These are phyloP conservation scores for Cepaea nemoralis DNA, from an alignment of 1,140 invertebrate genomes.

Conservation along the genomic window DNA sequence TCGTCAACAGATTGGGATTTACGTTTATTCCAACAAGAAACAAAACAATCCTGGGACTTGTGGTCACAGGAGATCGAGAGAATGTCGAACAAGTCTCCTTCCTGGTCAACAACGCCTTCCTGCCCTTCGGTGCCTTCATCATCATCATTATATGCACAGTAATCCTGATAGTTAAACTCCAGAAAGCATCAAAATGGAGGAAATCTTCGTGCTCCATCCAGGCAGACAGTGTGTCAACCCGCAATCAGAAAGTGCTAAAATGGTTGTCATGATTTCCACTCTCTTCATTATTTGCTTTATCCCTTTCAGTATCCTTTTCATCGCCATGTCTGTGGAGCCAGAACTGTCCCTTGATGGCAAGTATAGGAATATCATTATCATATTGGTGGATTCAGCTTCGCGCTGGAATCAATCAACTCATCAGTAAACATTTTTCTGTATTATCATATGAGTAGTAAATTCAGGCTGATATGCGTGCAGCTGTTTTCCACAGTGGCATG, in stretches of 20 bases:
- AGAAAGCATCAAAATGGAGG: neutral
- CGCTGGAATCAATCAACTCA: conserved; percentile 9
- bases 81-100: conserved; percentile 3
- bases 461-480: neutral
- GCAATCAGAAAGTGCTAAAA: conserved; percentile 15
- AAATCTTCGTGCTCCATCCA: neutral
- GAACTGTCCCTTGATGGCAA: conserved; percentile 1
- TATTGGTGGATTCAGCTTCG: neutral
- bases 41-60: conserved; percentile 7
- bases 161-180: neutral
- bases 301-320: conserved; percentile 12
- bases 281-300: conserved; percentile 14
- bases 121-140: neutral
- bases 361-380: conserved; percentile 6
- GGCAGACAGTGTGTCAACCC: neutral
- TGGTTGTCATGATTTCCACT: conserved; percentile 18
- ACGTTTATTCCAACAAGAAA: neutral
- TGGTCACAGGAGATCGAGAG: neutral
- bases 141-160: conserved; percentile 1
- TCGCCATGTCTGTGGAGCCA: neutral
- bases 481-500: neutral
- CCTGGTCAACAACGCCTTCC: neutral
- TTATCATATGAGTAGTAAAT: conserved; percentile 11
- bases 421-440: conserved; percentile 21
- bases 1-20: neutral